phyloP scores from a whole-genome alignment of 1,140 invertebrate genomes.

The Bicyclus anynana region DNA sequence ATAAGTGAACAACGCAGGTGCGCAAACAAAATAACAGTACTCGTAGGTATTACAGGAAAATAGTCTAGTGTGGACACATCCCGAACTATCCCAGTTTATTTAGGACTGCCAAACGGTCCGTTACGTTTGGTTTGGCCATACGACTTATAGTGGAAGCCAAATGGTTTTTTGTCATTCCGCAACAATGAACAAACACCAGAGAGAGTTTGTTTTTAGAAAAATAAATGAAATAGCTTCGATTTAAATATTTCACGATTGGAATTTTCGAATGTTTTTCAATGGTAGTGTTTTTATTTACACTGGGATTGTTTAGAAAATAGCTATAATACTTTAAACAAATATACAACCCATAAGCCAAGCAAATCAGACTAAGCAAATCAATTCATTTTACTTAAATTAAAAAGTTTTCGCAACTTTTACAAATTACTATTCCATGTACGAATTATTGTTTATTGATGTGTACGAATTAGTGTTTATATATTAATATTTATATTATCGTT shows the following conservation, averaged over 20 bases:
- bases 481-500: too few species aligned
- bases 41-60: not conserved
- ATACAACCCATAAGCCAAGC: too few species aligned
- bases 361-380: too few species aligned
- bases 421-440: too few species aligned
- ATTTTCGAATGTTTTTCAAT: not conserved
- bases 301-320: too few species aligned
- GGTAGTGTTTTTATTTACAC: not conserved
- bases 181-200: not conserved
- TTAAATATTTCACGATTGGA: not conserved
- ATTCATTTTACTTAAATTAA: too few species aligned
- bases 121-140: not conserved
- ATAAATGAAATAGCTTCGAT: not conserved
- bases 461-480: too few species aligned
- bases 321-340: too few species aligned
- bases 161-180: not conserved
- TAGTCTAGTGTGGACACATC: conserved; percentile 1
- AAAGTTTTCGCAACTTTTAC: too few species aligned
- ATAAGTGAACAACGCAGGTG: not conserved
- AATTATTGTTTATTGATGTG: too few species aligned
- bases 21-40: not conserved
- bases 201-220: not conserved
- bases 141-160: not conserved
- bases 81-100: conserved; percentile 1
- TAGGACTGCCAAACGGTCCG: not conserved